phyloP scores from a whole-genome alignment of 1,140 invertebrate species.

The Apis laboriosa region DNA sequence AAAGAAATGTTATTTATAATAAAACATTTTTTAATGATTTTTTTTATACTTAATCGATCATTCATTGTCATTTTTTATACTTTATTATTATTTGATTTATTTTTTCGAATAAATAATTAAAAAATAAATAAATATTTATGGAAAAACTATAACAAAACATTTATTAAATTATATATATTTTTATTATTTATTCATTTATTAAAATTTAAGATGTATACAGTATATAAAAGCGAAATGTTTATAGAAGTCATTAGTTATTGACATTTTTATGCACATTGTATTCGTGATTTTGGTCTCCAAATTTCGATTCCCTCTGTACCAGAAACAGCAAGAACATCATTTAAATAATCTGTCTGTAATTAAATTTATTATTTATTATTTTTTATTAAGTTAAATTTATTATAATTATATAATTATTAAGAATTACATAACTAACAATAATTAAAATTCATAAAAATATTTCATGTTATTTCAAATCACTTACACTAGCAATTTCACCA shows the following conservation, averaged over 20 bases:
- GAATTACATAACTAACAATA: background rate
- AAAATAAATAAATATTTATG: background rate
- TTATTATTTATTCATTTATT: constrained; percentile 19
- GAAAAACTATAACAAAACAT: constrained; percentile 40
- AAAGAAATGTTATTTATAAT: background rate
- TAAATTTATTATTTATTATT: background rate
- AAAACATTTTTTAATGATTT: background rate
- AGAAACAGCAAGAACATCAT: constrained; percentile 73
- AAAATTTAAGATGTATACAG: constrained; percentile 35
- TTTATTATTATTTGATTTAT: background rate
- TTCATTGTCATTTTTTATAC: background rate
- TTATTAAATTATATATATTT: constrained; percentile 51
- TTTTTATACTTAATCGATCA: no score
- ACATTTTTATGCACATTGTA: constrained; percentile 28
- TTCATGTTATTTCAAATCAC: constrained; percentile 20
- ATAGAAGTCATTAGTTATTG: constrained; percentile 30
- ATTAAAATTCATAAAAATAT: background rate
- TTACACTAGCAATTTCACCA: constrained; percentile 75
- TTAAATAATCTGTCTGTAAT: constrained; percentile 73
- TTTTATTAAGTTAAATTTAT: background rate
- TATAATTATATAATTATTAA: background rate
- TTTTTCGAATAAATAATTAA: background rate
- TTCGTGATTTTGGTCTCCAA: constrained; percentile 67
- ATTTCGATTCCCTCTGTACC: constrained; percentile 71
- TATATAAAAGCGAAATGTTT: constrained; percentile 39